Base-by-base conservation (phyloP, 23 tunicate species). In the Trididemnum clinides region DNA sequence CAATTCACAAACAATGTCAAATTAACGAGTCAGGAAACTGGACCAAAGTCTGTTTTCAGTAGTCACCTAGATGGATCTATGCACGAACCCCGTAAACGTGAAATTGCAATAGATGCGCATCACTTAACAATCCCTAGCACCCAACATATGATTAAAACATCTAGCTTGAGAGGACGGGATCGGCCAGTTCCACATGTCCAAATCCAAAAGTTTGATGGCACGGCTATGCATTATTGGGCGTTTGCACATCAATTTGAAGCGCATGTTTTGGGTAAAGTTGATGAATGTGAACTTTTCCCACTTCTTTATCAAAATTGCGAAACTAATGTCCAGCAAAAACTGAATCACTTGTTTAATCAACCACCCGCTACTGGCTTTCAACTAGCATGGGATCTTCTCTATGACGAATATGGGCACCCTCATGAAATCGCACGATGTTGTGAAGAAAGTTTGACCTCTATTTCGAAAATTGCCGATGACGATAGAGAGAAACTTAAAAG, bases 361-460 rank as follows among this genome's bases (percentile, higher is more conserved):
- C 18, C 39, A 23, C 77, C 77, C 12, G 39, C 15, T 6, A 28
- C 5, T 70, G 39, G 39, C 2, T 70, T 70, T 25, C 15, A 70
- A 28, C 10, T n/a, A n/a, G 77, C 77, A 23, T 70, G 77, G 77
- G 77, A 70, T 32, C 18, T 70, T 6, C 39, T 70, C 5, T 70
- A 70, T 28, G 77, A 70, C 39, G 77, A 70, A 25, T 70, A 23
- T 70, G 77, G 77, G 6, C 77, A 70, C 21, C 22, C 77, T 12
- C 77, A 70, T 28, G 77, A 70, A 70, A 70, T 70, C 15, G 77
- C 77, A 23, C 4, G 77, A n/a, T 10, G 77, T n/a, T 70, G 77
- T n/a, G 38, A 70, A 28, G 77, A 70, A 20, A 36, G 39, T 12
- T 23, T 70, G 39, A 70, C 5, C 27, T 33, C 21, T 23, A 20